Base-by-base conservation (phyloP, 2,797 vertebrate species). In the Epinephelus malabaricus region DNA sequence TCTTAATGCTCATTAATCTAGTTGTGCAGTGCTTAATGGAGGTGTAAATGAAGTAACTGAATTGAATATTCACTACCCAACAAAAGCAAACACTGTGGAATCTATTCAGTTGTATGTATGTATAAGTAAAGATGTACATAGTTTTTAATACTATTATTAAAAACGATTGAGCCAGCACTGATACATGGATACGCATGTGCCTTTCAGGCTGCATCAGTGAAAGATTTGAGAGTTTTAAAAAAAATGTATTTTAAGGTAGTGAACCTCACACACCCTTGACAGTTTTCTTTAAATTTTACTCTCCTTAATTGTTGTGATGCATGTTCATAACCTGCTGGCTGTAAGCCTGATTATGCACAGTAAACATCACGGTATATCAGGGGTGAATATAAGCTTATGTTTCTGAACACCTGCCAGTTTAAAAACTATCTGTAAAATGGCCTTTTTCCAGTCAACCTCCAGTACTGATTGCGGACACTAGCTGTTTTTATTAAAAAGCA, bases 11-110 rank as follows among this genome's bases (percentile, higher is more conserved):
- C 9, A 38, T 73, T 66, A 9, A 63, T 71, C 13, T 34, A 18
- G 12, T 51, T 49, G 9, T 47, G 34, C 49, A 43, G n/a, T 65
- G 23, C 43, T 43, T 65, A 23, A 49, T 60, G 18, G 19, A 13
- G 19, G 34, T 65, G 18, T 47, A 63, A 69, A 59, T 60, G 1
- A n/a, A 11, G 54, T 63, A 53, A 23, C 11, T 58, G 2, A 70
- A 68, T 4, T 67, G 8, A 10, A 56, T n/a, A 34, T 45, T 68
- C 2, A 49, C 12, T 65, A 30, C 14, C 17, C 4, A 43, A 62
- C 19, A 46, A 73, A 78, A 73, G 5, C 34, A 60, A 25, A 27
- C 34, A 69, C 19, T 60, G 58, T 76, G 63, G 27, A 67, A 46
- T 50, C 43, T 73, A 55, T 15, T 11, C 7, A 9, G 10, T 38